Base-by-base conservation (phyloP, 2,797 vertebrate species). In the Amphiprion clarkii region DNA sequence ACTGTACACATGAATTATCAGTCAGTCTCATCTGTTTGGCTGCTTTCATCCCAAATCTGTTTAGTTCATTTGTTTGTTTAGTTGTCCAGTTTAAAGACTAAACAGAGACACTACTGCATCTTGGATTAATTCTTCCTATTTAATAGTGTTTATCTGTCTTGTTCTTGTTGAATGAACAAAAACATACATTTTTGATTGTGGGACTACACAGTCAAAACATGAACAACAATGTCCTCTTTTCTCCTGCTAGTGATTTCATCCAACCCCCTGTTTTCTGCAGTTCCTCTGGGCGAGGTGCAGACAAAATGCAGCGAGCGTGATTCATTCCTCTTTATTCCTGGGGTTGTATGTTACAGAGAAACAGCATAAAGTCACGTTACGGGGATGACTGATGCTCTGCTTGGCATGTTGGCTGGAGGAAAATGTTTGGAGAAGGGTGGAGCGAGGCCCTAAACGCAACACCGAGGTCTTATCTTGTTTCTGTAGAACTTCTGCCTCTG, bases 371-470 rank as follows among this genome's bases (percentile, higher is more conserved):
- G 71, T 79, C 78, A 76, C n/a, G 55, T 67, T 57, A 55, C 69
- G 52, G 69, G 63, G 67, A 87, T 84, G 82, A 90, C 56, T 73
- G 81, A 89, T 85, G 73, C 79, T 76, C 58, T 60, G 63, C 57
- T 88, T 75, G 84, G 71, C 84, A 78, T 82, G 72, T 62, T 71
- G 78, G 76, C 74, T 36, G 57, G 76, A 44, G 69, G 75, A 86
- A 87, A 87, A 82, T 90, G 83, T 92, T 89, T 91, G 68, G 73
- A 79, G 78, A 91, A 89, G 82, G 87, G 71, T 6, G 60, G 79
- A 83, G 70, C 13, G n/a, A 67, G 76, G 69, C 10, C 10, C 61
- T 56, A 57, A 86, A 79, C 1, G 56, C 75, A 85, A 83, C 85
- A 85, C 58, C 1, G 12, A 67, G 33, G 56, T 70, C 87, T 89